Evolutionary conservation across 2,888 invertebrate genomes (phyloP).

Genomic region (Lamellibrachia satsuma): DNA sequence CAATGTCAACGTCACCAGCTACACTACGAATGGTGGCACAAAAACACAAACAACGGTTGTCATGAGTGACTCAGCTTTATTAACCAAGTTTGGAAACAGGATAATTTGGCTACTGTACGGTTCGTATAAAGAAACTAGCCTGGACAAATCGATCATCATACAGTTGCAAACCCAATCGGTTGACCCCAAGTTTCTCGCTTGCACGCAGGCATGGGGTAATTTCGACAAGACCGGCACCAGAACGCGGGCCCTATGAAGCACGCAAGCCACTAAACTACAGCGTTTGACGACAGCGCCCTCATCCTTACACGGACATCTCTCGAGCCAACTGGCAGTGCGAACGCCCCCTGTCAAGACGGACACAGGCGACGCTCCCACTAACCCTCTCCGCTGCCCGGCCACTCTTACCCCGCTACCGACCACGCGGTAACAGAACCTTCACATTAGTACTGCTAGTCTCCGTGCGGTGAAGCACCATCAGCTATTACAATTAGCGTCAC

Average conservation of each 20-base stretch:
- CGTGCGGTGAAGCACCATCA: conserved; percentile 13
- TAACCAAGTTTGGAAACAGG: conserved; percentile 7
- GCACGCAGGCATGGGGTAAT: neutral
- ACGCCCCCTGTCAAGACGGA: neutral
- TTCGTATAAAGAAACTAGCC: conserved; percentile 13
- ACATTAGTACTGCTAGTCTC: conserved; percentile 17
- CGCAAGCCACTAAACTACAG: conserved; percentile 17
- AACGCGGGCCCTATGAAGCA: neutral
- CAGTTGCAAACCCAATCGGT: neutral
- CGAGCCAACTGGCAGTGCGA: neutral
- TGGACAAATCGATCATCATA: neutral
- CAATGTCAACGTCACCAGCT: neutral
- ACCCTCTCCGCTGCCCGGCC: neutral
- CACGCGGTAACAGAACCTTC: neutral
- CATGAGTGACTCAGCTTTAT: conserved; percentile 5
- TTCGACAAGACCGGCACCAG: neutral
- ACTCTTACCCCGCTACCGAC: neutral
- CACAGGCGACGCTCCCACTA: neutral
- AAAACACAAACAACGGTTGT: conserved; percentile 3
- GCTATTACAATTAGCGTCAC: conserved; percentile 17
- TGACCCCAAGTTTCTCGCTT: conserved; percentile 3
- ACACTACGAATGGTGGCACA: neutral
- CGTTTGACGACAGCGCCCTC: neutral
- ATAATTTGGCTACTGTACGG: neutral
- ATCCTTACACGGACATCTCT: neutral